Percentiles rank a stretch among this genome's conserved stretches.
Conservation (phyloP, 2,797 vertebrate species). For the Tapera naevia region DNA sequence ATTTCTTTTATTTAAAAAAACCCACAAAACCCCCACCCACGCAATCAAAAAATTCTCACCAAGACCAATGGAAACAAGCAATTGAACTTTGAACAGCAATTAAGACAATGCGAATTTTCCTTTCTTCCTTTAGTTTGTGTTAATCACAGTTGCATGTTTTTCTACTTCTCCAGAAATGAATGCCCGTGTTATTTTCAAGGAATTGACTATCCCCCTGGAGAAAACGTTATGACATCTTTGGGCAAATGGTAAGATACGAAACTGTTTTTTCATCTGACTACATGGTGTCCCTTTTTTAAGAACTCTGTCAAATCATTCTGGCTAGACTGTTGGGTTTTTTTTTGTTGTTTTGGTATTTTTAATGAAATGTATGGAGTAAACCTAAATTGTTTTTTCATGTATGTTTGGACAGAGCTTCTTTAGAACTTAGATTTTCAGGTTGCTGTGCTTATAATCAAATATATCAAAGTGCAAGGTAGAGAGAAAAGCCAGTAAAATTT, state of each 20-base stretch:
- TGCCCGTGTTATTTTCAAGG: constrained; percentile 94
- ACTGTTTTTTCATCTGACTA: not conserved
- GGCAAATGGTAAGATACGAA: constrained; percentile 89
- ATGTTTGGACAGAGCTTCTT: not conserved
- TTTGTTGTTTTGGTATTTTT: not conserved
- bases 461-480: not conserved
- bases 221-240: constrained; percentile 89
- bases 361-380: not conserved
- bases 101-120: not conserved
- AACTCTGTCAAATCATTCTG: not conserved
- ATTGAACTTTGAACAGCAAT: not conserved
- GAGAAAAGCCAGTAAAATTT: not conserved
- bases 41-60: not conserved
- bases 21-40: rapidly evolving
- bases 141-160: not conserved
- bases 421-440: not conserved
- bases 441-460: not conserved
- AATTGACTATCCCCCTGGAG: constrained; percentile 88
- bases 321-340: not conserved
- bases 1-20: not conserved
- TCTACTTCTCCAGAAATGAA: constrained; percentile 78
- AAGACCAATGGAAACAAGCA: not conserved
- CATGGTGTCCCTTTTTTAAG: not conserved
- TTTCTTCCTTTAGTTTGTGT: not conserved
- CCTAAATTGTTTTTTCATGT: not conserved